Conservation (phyloP, 2,113 vertebrate species). For the Maccullochella peelii region DNA sequence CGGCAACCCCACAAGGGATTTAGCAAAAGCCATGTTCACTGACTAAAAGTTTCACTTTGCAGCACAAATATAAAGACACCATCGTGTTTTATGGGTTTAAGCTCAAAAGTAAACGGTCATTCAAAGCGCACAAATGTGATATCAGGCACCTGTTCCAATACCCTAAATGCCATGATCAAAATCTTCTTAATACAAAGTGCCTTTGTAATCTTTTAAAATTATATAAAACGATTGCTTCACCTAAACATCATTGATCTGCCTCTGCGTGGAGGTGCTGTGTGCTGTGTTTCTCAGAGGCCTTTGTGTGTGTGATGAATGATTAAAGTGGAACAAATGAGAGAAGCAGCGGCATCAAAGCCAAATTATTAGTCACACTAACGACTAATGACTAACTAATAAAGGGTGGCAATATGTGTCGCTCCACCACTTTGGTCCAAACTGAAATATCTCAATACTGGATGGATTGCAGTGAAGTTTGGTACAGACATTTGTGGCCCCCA, state of each 20-base stretch:
- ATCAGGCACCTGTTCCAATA: not conserved
- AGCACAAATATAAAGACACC: slow-evolving; percentile 40
- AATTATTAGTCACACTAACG: not conserved
- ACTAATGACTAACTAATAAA: no score
- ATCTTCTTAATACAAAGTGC: slow-evolving; percentile 10
- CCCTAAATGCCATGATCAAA: not conserved
- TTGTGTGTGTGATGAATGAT: slow-evolving; percentile 31
- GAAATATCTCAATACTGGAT: not conserved
- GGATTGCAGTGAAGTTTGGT: not conserved
- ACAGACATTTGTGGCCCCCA: not conserved
- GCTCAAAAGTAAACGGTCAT: slow-evolving; percentile 37
- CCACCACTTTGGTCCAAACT: not conserved
- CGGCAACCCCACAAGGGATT: slow-evolving; percentile 25
- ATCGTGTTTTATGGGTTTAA: slow-evolving; percentile 11
- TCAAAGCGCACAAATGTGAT: not conserved
- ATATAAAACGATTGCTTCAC: slow-evolving; percentile 28
- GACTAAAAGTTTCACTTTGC: slow-evolving; percentile 50
- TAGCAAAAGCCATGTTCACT: slow-evolving; percentile 46
- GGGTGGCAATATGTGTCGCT: not conserved
- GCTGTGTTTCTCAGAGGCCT: not conserved
- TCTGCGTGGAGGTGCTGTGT: slow-evolving; percentile 7
- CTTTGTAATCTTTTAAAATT: slow-evolving; percentile 15
- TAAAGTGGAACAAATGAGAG: slow-evolving; percentile 27
- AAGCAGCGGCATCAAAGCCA: slow-evolving; percentile 25
- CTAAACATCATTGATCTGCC: slow-evolving; percentile 30